phyloP scores from a whole-genome alignment of 2,888 invertebrate species.

The Saturnia japonica region DNA sequence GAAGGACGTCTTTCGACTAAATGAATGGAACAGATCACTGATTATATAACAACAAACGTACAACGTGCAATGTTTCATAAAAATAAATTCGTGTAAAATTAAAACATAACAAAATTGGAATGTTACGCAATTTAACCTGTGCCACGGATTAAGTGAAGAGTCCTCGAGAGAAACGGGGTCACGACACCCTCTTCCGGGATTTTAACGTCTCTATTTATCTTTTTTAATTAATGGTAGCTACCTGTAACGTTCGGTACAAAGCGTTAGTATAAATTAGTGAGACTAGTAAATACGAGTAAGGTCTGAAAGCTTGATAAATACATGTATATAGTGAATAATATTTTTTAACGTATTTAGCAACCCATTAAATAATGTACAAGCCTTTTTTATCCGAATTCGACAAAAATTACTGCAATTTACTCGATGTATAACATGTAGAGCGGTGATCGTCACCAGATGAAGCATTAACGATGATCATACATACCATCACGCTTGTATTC shows the following conservation, averaged over 20 bases:
- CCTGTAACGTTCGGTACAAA: background rate
- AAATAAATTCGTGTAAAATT: background rate
- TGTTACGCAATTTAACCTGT: background rate
- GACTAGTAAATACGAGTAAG: background rate
- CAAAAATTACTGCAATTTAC: too few relatives aligned
- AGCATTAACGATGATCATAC: too few relatives aligned
- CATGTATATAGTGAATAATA: background rate
- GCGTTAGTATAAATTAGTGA: background rate
- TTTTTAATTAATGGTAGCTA: constrained; percentile 7
- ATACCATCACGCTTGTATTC: too few relatives aligned
- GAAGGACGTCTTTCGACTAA: too few relatives aligned
- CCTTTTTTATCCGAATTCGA: too few relatives aligned
- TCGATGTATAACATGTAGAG: too few relatives aligned
- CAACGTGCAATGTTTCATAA: background rate
- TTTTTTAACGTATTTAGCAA: background rate
- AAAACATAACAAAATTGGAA: background rate
- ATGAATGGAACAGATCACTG: too few relatives aligned
- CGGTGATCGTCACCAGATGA: too few relatives aligned
- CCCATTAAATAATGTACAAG: background rate
- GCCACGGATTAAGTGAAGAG: background rate
- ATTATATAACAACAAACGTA: too few relatives aligned
- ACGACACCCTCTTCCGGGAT: constrained; percentile 10
- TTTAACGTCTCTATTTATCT: constrained; percentile 8
- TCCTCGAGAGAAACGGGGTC: constrained; percentile 21
- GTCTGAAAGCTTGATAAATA: background rate